Evolutionary conservation across 2,888 invertebrate genomes (phyloP).

Genomic region (Ichneumoninae sp.): DNA sequence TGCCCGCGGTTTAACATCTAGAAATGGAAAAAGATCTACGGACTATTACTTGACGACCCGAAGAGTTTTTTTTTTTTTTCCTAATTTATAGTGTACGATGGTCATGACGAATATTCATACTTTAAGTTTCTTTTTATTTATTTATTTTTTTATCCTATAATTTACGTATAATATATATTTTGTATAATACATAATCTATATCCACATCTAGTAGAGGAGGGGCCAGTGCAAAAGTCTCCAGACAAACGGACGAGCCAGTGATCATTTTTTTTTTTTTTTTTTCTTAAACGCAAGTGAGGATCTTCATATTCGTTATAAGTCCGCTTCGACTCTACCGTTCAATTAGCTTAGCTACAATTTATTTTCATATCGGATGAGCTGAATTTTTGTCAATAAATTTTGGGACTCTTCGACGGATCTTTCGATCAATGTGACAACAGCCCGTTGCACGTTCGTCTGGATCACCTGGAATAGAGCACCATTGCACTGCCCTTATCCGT

Average conservation of each 20-base stretch:
- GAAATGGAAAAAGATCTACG: constrained; percentile 76
- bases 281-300: neutral
- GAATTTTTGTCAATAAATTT: constrained; percentile 12
- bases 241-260: constrained; percentile 33
- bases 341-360: neutral
- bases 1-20: constrained; percentile 72
- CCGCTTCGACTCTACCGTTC: neutral
- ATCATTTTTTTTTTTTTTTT: neutral
- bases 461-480: constrained; percentile 57
- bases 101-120: constrained; percentile 73
- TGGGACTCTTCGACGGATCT: neutral
- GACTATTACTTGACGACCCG: constrained; percentile 72
- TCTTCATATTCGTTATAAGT: neutral
- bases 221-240: constrained; percentile 68
- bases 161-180: constrained; percentile 60
- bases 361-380: constrained; percentile 3
- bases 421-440: neutral
- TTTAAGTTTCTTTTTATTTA: constrained; percentile 46
- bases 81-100: constrained; percentile 65
- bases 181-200: constrained; percentile 67
- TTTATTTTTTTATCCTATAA: constrained; percentile 44
- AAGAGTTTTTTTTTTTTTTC: constrained; percentile 69
- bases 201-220: constrained; percentile 71
- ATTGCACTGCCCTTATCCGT: constrained; percentile 65
- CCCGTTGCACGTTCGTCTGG: constrained; percentile 31